phyloP scores from a whole-genome alignment of 2,888 invertebrate genomes.

The Synergus gifuensis region DNA sequence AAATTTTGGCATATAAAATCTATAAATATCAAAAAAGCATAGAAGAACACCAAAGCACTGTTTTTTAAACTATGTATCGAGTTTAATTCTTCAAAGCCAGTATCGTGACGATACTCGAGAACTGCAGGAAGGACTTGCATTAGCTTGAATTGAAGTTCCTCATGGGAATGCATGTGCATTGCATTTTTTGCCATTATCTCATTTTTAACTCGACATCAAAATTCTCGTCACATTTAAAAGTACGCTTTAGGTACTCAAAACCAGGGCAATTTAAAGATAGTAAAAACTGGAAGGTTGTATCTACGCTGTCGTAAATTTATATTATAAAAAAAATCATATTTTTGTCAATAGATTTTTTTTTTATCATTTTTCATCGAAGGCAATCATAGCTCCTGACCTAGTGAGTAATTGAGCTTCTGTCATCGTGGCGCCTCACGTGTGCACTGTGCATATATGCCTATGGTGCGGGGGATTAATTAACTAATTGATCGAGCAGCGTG shows the following conservation, averaged over 20 bases:
- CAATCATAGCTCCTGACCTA: not conserved
- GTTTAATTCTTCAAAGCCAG: slow-evolving; percentile 21
- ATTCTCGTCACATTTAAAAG: not conserved
- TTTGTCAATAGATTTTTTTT: too few relatives aligned
- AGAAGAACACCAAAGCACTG: slow-evolving; percentile 1
- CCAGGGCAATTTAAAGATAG: too few relatives aligned
- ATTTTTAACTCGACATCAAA: slow-evolving; percentile 27
- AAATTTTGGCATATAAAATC: not conserved
- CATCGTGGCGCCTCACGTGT: slow-evolving; percentile 7
- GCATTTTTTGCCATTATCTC: slow-evolving; percentile 9
- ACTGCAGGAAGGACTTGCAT: slow-evolving; percentile 28
- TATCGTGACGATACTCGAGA: slow-evolving; percentile 29
- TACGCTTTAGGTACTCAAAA: not conserved
- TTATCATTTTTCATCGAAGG: too few relatives aligned
- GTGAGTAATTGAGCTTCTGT: slow-evolving; percentile 16
- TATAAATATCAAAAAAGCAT: not conserved
- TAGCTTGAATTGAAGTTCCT: slow-evolving; percentile 9
- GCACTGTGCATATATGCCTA: slow-evolving; percentile 12
- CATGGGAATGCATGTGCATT: slow-evolving; percentile 24
- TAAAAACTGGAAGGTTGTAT: too few relatives aligned
- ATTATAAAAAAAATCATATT: too few relatives aligned
- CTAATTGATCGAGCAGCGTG: slow-evolving; percentile 58
- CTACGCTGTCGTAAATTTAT: too few relatives aligned
- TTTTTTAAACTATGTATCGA: slow-evolving; percentile 10
- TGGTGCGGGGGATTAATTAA: slow-evolving; percentile 61